Conservation (phyloP, 53 echinoderm and acorn worm genomes). For the Actinopyga echinites region DNA sequence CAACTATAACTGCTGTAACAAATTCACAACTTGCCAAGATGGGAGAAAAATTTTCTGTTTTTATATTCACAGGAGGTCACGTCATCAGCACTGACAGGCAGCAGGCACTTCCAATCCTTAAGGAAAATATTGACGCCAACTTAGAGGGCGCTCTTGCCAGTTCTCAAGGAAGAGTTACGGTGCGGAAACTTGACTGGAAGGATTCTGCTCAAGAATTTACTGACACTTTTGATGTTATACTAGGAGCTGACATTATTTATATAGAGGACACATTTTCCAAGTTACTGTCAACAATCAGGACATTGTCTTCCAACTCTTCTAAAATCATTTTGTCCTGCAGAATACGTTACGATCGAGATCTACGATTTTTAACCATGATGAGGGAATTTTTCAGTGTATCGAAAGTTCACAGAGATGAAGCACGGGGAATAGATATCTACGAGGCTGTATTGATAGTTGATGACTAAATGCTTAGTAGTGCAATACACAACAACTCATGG, state of each 20-base stretch:
- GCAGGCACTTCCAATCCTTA: constrained; percentile 60
- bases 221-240: constrained; percentile 67
- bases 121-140: constrained; percentile 67
- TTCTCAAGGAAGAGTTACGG: not conserved
- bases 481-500: too few relatives aligned
- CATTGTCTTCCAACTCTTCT: constrained; percentile 49
- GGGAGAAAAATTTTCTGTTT: too few relatives aligned
- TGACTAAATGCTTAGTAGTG: too few relatives aligned
- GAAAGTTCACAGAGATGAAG: constrained; percentile 61
- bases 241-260: constrained; percentile 97
- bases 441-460: constrained; percentile 38
- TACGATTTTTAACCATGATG: constrained; percentile 69
- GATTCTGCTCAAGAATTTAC: constrained; percentile 63
- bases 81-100: constrained; percentile 72
- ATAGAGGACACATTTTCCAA: constrained; percentile 77
- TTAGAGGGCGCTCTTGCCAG: constrained; percentile 3
- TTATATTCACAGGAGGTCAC: constrained; percentile 24
- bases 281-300: constrained; percentile 68
- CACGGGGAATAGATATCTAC: constrained; percentile 74
- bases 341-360: constrained; percentile 85
- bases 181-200: constrained; percentile 69
- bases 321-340: constrained; percentile 81
- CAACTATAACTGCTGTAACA: too few relatives aligned
- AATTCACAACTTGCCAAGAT: too few relatives aligned
- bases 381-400: constrained; percentile 56